Base-by-base conservation (phyloP, 2,113 vertebrate species). In the Podocnemis expansa region DNA sequence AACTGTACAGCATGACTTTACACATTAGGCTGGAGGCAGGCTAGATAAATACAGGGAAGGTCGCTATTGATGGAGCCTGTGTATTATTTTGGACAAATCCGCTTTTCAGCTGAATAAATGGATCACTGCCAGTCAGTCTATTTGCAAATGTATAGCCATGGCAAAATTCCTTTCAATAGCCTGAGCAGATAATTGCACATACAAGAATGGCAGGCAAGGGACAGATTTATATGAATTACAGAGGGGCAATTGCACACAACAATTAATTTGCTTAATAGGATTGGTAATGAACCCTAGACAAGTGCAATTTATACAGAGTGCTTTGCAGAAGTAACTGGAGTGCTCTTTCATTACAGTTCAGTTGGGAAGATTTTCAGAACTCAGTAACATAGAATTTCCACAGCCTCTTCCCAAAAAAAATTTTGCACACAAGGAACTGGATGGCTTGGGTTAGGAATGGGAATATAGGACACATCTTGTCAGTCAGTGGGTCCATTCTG, bases 331-430 rank as follows among this genome's bases (percentile, higher is more conserved):
- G 47, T 63, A 78, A 27, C 56, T 17, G 29, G 63, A 31, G 27
- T 60, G 29, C 3, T 34, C 21, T 52, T 38, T 2, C 0, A 8
- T 43, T 60, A 63, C 41, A 91, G 3, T 16, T 73, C 24, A 51
- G 24, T 38, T 25, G 19, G 63, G 51, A 11, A 31, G 76, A 10
- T 54, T 80, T 82, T 29, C 25, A 67, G 81, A 34, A 38, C 43
- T 93, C 3, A 1, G 2, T 45, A 10, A 34, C 24, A 25, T 10
- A 27, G 24, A 45, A 29, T 76, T 45, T 76, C 25, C 41, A 76
- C n/a, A 43, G 29, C 38, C 25, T 11, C 24, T 19, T 0, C 0
- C 70, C 45, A 13, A 34, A 1, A 2, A 47, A 87, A 11, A 14
- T 34, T 4, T 78, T 55, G 80, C 54, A 38, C 51, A 79, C 31